Evolutionary conservation across 2,888 invertebrate genomes (phyloP), one percentile per base, ranked within the genome.

Genomic region (Malthinus flaveolus): DNA sequence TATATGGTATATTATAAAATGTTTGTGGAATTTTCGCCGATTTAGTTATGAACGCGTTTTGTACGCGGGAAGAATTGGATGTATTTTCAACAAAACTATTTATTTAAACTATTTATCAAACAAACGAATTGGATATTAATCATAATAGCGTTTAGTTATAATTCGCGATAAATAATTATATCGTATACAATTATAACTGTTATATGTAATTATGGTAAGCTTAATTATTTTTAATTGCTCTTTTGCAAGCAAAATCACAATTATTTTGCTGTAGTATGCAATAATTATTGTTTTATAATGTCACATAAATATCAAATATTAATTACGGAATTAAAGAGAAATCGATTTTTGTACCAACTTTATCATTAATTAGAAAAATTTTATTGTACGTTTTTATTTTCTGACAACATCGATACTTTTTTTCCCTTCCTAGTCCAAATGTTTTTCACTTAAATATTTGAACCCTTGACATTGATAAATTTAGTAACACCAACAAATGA

Each of bases 111-210:
- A 33, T 31, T 23, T 47, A 55, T 50, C 35, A 51, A 59, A 59
- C 50, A 47, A 56, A 50, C 51, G 51, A 47, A 56, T 55, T 50
- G 51, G 51, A 56, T 56, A 55, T 50, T 59, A 59, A 59, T 59
- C 46, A 51, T 36, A 46, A 46, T 46, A 42, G 46, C 48, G 37
- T 55, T 55, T 46, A 56, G 55, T 59, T 55, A 56, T 56, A 44
- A 34, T 32, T 31, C 46, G 36, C 42, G 49, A 56, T 48, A 42
- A 59, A 51, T 56, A 59, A 56, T 56, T 49, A 50, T 32, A 59
- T 50, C 34, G 48, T 39, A 59, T 59, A 45, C 56, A 59, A 50
- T 56, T 59, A 46, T 46, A 37, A 51, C 59, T 34, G 59, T 47
- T 50, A 55, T 50, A 50, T 59, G 47, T 55, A 55, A 59, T 55